These are phyloP conservation scores for Drosophila kurseongensis DNA, from an alignment of 1,140 invertebrate species.

Conservation along the genomic window DNA sequence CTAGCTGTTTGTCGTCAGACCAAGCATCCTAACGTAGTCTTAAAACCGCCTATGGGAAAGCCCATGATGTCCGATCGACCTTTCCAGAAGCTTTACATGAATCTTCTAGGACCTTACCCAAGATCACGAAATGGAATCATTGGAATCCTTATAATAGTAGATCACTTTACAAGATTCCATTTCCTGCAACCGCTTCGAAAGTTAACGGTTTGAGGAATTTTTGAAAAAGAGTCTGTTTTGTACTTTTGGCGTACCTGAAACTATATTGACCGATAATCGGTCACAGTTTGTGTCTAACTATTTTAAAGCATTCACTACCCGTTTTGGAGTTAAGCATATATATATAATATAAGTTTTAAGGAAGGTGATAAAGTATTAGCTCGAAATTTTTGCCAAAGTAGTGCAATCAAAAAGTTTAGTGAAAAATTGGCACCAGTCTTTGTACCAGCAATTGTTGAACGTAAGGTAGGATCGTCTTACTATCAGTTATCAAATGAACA, in stretches of 20 bases:
- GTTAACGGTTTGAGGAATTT: conserved; percentile 2
- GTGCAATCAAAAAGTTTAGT: conserved; percentile 3
- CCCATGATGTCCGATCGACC: conserved; percentile 10
- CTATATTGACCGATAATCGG: conserved; percentile 5
- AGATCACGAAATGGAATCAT: conserved; percentile 2
- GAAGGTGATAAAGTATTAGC: conserved; percentile 12
- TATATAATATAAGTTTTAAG: conserved; percentile 2
- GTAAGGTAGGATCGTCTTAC: rapidly evolving
- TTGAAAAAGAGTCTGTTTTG: conserved; percentile 1
- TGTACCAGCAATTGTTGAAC: no score
- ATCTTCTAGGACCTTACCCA: conserved; percentile 4
- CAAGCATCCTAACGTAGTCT: conserved; percentile 14
- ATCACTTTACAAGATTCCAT: conserved; percentile 10
- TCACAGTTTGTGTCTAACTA: conserved; percentile 1
- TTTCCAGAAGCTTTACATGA: conserved; percentile 7
- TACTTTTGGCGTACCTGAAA: conserved; percentile 11
- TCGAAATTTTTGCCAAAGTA: conserved; percentile 16
- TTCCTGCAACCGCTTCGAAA: conserved; percentile 4
- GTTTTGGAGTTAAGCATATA: conserved; percentile 17
- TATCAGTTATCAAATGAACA: rapidly evolving
- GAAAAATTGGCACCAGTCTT: neutral
- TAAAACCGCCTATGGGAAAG: conserved; percentile 9
- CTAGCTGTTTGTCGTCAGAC: conserved; percentile 8
- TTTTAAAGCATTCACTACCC: conserved; percentile 11
- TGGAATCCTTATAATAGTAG: conserved; percentile 12